A percentile compares a stretch with the other conserved stretches of the same genome.
Evolutionary conservation across 2,113 vertebrate species (phyloP).

Genomic region (Phyllostomus hastatus): DNA sequence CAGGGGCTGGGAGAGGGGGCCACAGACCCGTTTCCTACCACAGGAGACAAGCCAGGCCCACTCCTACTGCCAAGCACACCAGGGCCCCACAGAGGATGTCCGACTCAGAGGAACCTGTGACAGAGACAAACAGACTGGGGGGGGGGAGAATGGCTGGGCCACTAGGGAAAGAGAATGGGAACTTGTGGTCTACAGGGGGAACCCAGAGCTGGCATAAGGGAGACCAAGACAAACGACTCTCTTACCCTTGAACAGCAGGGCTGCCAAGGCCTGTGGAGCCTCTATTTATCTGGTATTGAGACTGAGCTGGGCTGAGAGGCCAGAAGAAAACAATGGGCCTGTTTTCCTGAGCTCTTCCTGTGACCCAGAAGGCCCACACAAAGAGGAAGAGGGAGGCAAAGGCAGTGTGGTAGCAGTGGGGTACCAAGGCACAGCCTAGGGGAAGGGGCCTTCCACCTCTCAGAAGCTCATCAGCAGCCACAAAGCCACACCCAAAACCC

Average conservation of each 20-base stretch:
- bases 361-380: constrained; percentile 37
- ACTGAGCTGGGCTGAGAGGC: background rate
- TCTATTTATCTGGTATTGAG: background rate
- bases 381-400: background rate
- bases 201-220: background rate
- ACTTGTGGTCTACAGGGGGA: constrained; percentile 3
- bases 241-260: background rate
- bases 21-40: background rate
- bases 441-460: background rate
- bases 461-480: background rate
- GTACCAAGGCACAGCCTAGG: background rate
- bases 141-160: background rate
- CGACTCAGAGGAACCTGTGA: background rate
- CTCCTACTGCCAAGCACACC: background rate
- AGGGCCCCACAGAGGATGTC: background rate
- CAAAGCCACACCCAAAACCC: background rate
- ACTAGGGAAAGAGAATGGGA: background rate
- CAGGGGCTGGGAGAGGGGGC: background rate
- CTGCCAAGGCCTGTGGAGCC: background rate
- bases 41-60: background rate
- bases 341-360: constrained; percentile 63
- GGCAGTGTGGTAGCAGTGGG: background rate
- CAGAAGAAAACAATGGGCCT: constrained; percentile 47
- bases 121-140: background rate
- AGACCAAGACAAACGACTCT: background rate